Percentiles rank a stretch among this genome's conserved stretches.
Evolutionary conservation across 2,113 vertebrate species (phyloP).

Genomic region (Excalfactoria chinensis): DNA sequence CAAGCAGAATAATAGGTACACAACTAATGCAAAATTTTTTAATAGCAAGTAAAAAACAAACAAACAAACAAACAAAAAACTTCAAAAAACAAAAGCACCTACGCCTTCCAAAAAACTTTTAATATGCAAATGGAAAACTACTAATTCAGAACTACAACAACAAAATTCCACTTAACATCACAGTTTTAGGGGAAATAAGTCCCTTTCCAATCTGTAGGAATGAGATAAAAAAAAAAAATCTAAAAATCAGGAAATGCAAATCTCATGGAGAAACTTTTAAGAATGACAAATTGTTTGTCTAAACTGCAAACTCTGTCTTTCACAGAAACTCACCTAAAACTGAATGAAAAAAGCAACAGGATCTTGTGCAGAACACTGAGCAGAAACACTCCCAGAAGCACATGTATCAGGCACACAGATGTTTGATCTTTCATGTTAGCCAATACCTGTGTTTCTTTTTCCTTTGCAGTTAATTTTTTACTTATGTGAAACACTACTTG

Average conservation of each 20-base stretch:
- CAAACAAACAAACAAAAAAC: too few relatives aligned
- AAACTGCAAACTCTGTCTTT: background rate
- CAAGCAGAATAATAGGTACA: background rate
- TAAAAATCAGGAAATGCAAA: background rate
- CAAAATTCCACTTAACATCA: background rate
- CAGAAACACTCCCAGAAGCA: background rate
- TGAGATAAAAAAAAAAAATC: background rate
- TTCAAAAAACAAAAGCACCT: too few relatives aligned
- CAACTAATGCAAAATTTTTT: background rate
- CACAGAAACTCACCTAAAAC: background rate
- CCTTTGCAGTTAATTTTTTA: background rate
- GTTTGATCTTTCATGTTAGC: background rate
- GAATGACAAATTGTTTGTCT: background rate
- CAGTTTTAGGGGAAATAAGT: background rate
- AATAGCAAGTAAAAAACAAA: background rate
- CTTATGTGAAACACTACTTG: background rate
- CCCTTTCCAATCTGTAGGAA: background rate
- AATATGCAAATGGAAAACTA: background rate
- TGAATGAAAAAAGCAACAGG: background rate
- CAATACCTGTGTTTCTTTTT: background rate
- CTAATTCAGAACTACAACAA: background rate
- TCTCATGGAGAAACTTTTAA: background rate
- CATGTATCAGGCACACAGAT: constrained; percentile 25
- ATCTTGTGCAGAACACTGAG: background rate
- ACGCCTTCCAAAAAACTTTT: background rate